Percentiles rank a stretch among this genome's conserved stretches.
Evolutionary conservation across 2,888 invertebrate genomes (phyloP).

Genomic region (Holacanthella duospinosa): DNA sequence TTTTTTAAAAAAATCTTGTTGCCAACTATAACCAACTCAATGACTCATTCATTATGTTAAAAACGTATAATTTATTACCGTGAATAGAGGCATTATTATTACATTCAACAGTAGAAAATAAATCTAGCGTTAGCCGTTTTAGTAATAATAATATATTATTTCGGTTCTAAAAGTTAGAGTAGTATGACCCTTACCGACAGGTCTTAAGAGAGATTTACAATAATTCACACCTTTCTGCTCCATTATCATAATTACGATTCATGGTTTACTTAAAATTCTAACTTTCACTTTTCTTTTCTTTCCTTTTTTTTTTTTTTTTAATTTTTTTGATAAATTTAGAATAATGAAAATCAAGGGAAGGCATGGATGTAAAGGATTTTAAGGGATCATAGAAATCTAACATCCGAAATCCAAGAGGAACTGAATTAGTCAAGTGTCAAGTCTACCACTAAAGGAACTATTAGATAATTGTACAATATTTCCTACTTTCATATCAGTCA

Average conservation of each 20-base stretch:
- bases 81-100: conserved; percentile 15
- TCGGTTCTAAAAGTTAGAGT: not conserved
- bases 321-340: not conserved
- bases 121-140: conserved; percentile 14
- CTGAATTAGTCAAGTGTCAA: too few relatives aligned
- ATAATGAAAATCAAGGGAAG: not conserved
- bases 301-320: not conserved
- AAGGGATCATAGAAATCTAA: too few relatives aligned
- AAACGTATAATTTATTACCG: not conserved
- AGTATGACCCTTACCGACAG: conserved; percentile 23
- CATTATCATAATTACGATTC: not conserved
- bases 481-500: not conserved
- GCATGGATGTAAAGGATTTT: too few relatives aligned
- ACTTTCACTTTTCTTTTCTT: not conserved
- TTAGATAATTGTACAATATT: not conserved
- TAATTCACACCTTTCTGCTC: not conserved
- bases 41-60: not conserved
- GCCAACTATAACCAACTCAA: not conserved
- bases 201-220: not conserved
- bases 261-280: not conserved
- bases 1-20: not conserved
- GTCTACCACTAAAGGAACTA: too few relatives aligned
- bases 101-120: conserved; percentile 24
- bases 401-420: too few relatives aligned
- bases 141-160: not conserved